Conservation (phyloP, 1,140 invertebrate genomes). For the Nebria ingens region DNA sequence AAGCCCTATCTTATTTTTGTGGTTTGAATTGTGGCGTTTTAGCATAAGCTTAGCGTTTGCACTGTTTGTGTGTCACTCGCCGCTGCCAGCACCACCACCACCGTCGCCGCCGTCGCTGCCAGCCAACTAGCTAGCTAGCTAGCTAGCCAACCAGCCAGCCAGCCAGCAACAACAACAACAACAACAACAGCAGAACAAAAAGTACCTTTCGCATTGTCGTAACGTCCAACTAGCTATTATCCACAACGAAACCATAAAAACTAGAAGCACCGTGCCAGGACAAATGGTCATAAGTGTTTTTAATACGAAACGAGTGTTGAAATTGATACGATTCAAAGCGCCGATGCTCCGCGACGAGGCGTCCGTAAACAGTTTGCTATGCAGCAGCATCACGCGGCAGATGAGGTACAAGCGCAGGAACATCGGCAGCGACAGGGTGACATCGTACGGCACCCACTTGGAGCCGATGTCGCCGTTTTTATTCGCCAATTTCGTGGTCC, state of each 20-base stretch:
- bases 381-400: conserved; percentile 97
- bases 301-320: conserved; percentile 97
- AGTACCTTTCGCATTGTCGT: conserved; percentile 96
- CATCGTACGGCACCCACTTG: conserved; percentile 85
- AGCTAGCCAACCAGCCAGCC: too few relatives aligned
- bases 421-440: conserved; percentile 96
- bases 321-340: conserved; percentile 98
- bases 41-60: too few relatives aligned
- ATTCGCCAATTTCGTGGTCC: conserved; percentile 92
- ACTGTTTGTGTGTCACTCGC: too few relatives aligned
- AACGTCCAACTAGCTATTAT: conserved; percentile 99
- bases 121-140: too few relatives aligned
- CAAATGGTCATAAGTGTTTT: conserved; percentile 99
- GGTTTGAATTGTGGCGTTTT: too few relatives aligned
- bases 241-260: conserved; percentile 98
- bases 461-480: conserved; percentile 75
- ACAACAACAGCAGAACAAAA: too few relatives aligned
- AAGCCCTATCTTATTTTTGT: too few relatives aligned
- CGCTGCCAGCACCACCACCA: too few relatives aligned
- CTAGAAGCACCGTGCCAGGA: conserved; percentile 93
- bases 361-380: conserved; percentile 98
- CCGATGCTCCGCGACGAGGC: conserved; percentile 89
- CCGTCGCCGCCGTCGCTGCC: too few relatives aligned
- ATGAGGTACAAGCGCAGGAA: conserved; percentile 98
- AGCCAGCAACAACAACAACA: too few relatives aligned